Conservation (phyloP, 1,140 invertebrate species). For the Papilio machaon region DNA sequence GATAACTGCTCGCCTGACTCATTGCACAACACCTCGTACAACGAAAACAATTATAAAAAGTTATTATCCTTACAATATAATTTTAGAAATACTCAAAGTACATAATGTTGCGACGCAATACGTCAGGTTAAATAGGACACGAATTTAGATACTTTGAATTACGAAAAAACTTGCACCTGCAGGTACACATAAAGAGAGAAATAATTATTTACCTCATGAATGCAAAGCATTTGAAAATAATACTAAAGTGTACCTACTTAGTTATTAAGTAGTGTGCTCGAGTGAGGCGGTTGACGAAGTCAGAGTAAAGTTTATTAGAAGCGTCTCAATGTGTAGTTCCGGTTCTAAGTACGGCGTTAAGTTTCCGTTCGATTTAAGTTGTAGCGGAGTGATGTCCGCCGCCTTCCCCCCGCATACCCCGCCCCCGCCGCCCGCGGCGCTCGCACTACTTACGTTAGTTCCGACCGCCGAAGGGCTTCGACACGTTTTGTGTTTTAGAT, state of each 20-base stretch:
- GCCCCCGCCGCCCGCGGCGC: slow-evolving; percentile 29
- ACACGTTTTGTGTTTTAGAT: slow-evolving; percentile 40
- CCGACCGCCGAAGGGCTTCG: slow-evolving; percentile 9
- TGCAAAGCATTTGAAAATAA: background rate
- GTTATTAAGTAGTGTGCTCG: background rate
- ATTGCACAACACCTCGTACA: slow-evolving; percentile 8
- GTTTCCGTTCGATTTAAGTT: slow-evolving; percentile 45
- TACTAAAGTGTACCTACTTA: background rate
- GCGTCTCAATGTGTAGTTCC: slow-evolving; percentile 39
- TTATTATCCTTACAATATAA: background rate
- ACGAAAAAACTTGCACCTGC: background rate
- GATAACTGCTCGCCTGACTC: slow-evolving; percentile 27
- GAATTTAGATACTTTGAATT: too few species aligned
- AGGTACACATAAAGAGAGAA: background rate
- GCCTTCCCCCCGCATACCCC: slow-evolving; percentile 29
- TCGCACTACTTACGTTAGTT: slow-evolving; percentile 40
- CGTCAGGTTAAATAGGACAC: too few species aligned
- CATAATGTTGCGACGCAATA: too few species aligned
- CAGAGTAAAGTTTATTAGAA: slow-evolving; percentile 40
- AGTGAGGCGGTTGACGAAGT: slow-evolving; percentile 19
- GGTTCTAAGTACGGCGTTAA: slow-evolving; percentile 36
- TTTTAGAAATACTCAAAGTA: background rate
- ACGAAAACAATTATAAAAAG: background rate
- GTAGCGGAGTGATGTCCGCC: slow-evolving; percentile 40
- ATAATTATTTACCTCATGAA: background rate